phyloP scores from a whole-genome alignment of 2,113 vertebrate species.

The Callospermophilus lateralis region DNA sequence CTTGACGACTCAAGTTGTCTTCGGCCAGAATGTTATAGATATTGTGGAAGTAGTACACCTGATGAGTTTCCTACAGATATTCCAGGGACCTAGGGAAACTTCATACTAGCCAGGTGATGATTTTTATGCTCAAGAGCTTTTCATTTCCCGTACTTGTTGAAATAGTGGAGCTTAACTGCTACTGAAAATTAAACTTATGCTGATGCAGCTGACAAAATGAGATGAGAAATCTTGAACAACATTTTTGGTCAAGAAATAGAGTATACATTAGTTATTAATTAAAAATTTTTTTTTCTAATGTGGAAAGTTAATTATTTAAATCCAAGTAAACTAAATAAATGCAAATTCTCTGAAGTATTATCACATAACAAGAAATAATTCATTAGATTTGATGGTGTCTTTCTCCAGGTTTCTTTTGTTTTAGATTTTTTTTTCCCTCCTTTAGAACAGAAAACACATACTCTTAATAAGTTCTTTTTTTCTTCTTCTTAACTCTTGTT shows the following conservation, averaged over 20 bases:
- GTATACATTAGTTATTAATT: too few species aligned
- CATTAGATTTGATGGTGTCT: background rate
- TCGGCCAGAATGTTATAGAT: conserved; percentile 95
- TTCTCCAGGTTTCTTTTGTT: too few species aligned
- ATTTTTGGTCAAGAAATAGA: background rate
- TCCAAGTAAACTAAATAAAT: background rate
- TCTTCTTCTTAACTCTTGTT: too few species aligned
- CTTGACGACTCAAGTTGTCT: conserved; percentile 94
- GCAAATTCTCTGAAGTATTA: background rate
- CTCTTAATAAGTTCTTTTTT: too few species aligned
- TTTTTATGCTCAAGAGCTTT: conserved; percentile 90
- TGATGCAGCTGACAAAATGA: background rate
- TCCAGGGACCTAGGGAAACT: conserved; percentile 94
- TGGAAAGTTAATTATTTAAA: background rate
- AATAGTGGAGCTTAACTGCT: conserved; percentile 95
- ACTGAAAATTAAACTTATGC: conserved; percentile 89
- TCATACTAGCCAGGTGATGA: conserved; percentile 91
- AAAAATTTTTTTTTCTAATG: too few species aligned
- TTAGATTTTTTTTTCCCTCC: too few species aligned
- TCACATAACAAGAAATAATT: background rate
- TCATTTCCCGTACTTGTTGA: conserved; percentile 95
- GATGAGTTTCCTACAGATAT: conserved; percentile 96
- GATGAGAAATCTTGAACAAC: background rate
- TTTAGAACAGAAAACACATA: too few species aligned
- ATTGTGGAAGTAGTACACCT: conserved; percentile 95